A percentile compares a stretch with the other conserved stretches of the same genome.
phyloP scores from a whole-genome alignment of 2,888 invertebrate genomes.

The Cerastis rubricosa region DNA sequence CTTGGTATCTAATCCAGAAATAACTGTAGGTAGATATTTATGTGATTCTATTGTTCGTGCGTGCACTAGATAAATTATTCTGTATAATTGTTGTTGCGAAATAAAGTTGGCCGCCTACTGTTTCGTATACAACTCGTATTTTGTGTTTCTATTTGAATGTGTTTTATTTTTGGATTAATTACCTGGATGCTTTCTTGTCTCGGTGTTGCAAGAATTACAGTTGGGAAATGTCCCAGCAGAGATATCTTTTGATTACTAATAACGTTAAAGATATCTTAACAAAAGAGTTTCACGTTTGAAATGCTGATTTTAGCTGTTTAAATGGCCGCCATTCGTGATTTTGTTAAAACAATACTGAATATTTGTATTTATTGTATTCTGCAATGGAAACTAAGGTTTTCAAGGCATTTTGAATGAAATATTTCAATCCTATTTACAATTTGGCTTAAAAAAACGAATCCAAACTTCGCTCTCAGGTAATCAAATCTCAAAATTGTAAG shows the following conservation, averaged over 20 bases:
- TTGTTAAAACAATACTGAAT: background rate
- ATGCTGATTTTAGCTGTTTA: background rate
- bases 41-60: constrained; percentile 48
- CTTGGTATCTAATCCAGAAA: constrained; percentile 17
- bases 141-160: constrained; percentile 44
- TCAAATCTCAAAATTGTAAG: background rate
- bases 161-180: constrained; percentile 40
- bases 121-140: constrained; percentile 47
- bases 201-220: background rate
- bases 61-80: constrained; percentile 55
- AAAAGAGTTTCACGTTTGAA: background rate
- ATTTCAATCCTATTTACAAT: background rate
- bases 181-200: constrained; percentile 38
- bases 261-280: too few species aligned
- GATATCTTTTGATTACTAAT: background rate
- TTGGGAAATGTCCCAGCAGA: background rate
- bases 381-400: background rate
- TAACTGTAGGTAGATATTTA: constrained; percentile 25
- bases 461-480: background rate
- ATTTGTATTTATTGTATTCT: background rate
- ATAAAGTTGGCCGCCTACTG: constrained; percentile 51
- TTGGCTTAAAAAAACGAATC: too few species aligned
- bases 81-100: constrained; percentile 47
- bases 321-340: background rate
- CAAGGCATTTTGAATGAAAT: background rate